A percentile compares a stretch with the other conserved stretches of the same genome.
Evolutionary conservation across 2,113 vertebrate genomes (phyloP).

Genomic region (Ammodytes dubius): DNA sequence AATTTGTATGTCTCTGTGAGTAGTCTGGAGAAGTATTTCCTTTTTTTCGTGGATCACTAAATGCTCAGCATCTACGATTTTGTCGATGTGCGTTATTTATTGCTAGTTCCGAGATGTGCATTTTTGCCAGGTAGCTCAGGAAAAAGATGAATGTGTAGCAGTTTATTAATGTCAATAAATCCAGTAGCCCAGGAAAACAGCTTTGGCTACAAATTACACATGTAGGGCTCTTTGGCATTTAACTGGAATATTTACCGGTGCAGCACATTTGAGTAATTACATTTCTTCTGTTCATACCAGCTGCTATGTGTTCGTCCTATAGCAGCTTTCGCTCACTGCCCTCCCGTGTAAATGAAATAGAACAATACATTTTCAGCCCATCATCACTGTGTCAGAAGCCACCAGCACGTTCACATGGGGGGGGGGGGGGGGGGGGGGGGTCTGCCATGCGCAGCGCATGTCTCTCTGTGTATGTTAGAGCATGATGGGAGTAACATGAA

Average conservation of each 20-base stretch:
- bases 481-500: constrained; percentile 7
- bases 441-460: background rate
- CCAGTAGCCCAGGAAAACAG: constrained; percentile 53
- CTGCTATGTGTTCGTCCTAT: constrained; percentile 64
- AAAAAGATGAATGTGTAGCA: constrained; percentile 48
- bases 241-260: constrained; percentile 74
- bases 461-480: constrained; percentile 36
- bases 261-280: constrained; percentile 80
- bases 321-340: constrained; percentile 59
- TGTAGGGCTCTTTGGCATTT: constrained; percentile 66
- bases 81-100: constrained; percentile 60
- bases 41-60: constrained; percentile 51
- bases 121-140: constrained; percentile 63
- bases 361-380: constrained; percentile 66
- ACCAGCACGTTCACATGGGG: constrained; percentile 22
- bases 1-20: constrained; percentile 28
- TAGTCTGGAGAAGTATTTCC: constrained; percentile 33
- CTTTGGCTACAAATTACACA: constrained; percentile 73
- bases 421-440: constrained; percentile 8
- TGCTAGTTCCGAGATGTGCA: constrained; percentile 33
- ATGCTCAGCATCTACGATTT: constrained; percentile 43
- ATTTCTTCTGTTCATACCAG: constrained; percentile 75
- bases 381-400: constrained; percentile 60
- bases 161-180: constrained; percentile 72
- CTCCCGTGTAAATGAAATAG: constrained; percentile 61